Base-by-base conservation (phyloP, 2,113 vertebrate genomes). In the Etheostoma cragini region DNA sequence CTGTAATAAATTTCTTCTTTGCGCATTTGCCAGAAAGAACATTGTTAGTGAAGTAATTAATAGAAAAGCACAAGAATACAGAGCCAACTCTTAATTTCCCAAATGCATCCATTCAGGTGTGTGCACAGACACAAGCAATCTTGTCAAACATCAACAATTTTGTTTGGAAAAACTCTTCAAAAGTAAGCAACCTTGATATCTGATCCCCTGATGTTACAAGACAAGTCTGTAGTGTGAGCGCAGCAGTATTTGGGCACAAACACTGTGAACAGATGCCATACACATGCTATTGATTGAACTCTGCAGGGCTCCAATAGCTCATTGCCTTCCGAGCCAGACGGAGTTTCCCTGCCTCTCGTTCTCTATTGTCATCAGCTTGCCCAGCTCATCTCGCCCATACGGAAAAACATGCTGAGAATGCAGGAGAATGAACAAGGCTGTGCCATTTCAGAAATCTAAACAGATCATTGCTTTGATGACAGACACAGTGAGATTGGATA, bases 241-340 rank as follows among this genome's bases (percentile, higher is more conserved):
- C 63, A 53, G 67, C 75, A 49, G 67, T 49, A 65, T 83, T 73
- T 72, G 69, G 76, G 52, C 80, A 84, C 57, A 73, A 65, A 74
- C 78, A 45, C 21, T 16, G 30, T 21, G 65, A 88, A 79, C 86
- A 88, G 84, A 90, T 90, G 84, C 61, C 12, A 15, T 81, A 81
- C 87, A 87, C 78, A 85, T 79, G 67, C 80, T 83, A 81, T 80
- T 88, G 89, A 91, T 82, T 83, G 82, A 85, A 81, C 80, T 85
- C 82, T 64, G 77, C 80, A 53, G 84, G 85, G 74, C 80, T 81
- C 61, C 82, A 74, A 80, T 71, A 83, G 80, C 80, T 80, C 71
- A 71, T 76, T 67, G 70, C 82, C 71, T 62, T 53, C 70, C 33
- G 80, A 91, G 79, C 76, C 68, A 78, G 75, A 74, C 54, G 46